Conservation (phyloP, 2,113 vertebrate species). For the Myotis brandtii region DNA sequence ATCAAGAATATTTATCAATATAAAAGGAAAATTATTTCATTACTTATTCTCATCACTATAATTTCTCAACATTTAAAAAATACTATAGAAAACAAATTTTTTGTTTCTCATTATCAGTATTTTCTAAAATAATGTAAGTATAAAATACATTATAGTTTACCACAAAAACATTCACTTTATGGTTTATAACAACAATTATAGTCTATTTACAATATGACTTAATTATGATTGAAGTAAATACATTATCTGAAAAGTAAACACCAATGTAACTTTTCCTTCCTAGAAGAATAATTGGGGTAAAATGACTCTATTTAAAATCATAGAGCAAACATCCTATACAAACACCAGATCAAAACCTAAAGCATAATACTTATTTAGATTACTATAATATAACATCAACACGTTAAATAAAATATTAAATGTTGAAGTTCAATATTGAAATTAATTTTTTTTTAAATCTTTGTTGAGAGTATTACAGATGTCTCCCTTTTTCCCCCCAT, state of each 20-base stretch:
- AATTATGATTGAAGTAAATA: background rate
- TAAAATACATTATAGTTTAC: conserved; percentile 19
- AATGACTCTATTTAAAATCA: conserved; percentile 14
- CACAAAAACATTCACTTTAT: conserved; percentile 3
- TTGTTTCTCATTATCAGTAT: conserved; percentile 13
- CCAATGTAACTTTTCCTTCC: conserved; percentile 31
- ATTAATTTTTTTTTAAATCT: conserved; percentile 22
- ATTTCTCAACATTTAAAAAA: conserved; percentile 49
- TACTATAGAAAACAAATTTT: background rate
- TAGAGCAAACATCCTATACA: conserved; percentile 25
- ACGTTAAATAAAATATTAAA: conserved; percentile 35
- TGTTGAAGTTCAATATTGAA: background rate
- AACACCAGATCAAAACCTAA: conserved; percentile 35
- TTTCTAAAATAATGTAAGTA: conserved; percentile 24
- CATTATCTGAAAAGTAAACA: conserved; percentile 37
- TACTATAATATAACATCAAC: background rate
- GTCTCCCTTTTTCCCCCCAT: too few relatives aligned
- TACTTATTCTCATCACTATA: background rate
- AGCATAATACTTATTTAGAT: background rate
- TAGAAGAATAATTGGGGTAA: background rate
- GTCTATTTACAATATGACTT: conserved; percentile 5
- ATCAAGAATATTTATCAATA: conserved; percentile 34
- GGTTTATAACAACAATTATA: conserved; percentile 33
- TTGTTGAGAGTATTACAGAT: too few relatives aligned
- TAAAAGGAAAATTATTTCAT: conserved; percentile 26